Conservation (phyloP, 2,113 vertebrate species). For the Arothron firmamentum region DNA sequence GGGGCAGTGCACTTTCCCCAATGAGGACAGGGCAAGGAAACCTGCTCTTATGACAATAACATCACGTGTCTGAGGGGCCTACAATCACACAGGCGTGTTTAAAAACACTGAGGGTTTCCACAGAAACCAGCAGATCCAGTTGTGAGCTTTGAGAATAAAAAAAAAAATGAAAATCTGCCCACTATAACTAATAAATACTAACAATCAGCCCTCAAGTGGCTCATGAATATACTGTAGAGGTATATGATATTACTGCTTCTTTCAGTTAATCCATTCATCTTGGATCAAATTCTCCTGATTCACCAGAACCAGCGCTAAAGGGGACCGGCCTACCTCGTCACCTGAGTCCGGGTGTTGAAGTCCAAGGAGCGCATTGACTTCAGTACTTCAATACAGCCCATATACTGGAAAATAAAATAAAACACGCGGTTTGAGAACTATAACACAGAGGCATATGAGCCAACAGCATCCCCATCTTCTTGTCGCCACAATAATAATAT, state of each 20-base stretch:
- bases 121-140: background rate
- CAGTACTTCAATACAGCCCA: constrained; percentile 96
- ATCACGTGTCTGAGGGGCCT: constrained; percentile 22
- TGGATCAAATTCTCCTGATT: constrained; percentile 36
- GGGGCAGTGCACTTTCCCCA: constrained; percentile 9
- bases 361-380: constrained; percentile 96
- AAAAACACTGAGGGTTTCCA: constrained; percentile 11
- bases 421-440: background rate
- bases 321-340: constrained; percentile 82
- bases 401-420: constrained; percentile 78
- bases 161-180: too few relatives aligned
- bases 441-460: too few relatives aligned
- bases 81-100: constrained; percentile 20
- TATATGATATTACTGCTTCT: constrained; percentile 2
- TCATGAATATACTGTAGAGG: background rate
- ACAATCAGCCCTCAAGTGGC: background rate
- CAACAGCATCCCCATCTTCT: too few relatives aligned
- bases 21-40: constrained; percentile 20
- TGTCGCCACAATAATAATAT: background rate
- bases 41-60: constrained; percentile 53
- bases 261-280: constrained; percentile 6
- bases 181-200: background rate
- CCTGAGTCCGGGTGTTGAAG: constrained; percentile 93
- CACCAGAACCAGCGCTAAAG: background rate
- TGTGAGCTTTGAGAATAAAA: background rate